phyloP scores from a whole-genome alignment of 2,888 invertebrate species.

The Ophonus ardosiacus region DNA sequence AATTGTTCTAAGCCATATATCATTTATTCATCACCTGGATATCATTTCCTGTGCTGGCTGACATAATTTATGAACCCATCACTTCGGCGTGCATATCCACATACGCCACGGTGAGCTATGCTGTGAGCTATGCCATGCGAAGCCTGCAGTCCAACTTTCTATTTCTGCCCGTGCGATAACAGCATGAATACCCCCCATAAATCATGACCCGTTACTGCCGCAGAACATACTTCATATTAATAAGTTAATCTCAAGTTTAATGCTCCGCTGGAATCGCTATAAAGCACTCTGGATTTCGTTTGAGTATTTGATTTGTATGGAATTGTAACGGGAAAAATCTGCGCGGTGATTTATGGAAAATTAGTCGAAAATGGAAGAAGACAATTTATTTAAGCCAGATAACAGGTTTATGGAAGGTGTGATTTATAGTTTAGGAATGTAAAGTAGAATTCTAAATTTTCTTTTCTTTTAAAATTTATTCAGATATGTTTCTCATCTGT shows the following conservation, averaged over 20 bases:
- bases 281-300: slow-evolving; percentile 8
- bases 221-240: slow-evolving; percentile 26
- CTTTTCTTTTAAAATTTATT: no score
- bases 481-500: no score
- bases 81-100: slow-evolving; percentile 33
- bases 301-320: neutral
- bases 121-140: no score
- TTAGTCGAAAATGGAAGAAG: neutral
- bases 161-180: slow-evolving; percentile 26
- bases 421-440: neutral
- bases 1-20: slow-evolving; percentile 58
- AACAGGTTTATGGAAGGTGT: neutral
- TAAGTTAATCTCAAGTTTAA: slow-evolving; percentile 22
- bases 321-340: neutral
- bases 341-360: neutral
- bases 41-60: slow-evolving; percentile 55
- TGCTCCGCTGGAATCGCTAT: neutral
- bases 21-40: slow-evolving; percentile 62
- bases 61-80: slow-evolving; percentile 58
- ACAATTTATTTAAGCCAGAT: neutral
- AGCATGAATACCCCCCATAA: slow-evolving; percentile 9
- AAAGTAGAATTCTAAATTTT: no score
- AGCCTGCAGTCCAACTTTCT: slow-evolving; percentile 11
- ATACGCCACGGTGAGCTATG: neutral
- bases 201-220: slow-evolving; percentile 10